Evolutionary conservation across 2,888 invertebrate genomes (phyloP).

Genomic region (Acleris laterana): DNA sequence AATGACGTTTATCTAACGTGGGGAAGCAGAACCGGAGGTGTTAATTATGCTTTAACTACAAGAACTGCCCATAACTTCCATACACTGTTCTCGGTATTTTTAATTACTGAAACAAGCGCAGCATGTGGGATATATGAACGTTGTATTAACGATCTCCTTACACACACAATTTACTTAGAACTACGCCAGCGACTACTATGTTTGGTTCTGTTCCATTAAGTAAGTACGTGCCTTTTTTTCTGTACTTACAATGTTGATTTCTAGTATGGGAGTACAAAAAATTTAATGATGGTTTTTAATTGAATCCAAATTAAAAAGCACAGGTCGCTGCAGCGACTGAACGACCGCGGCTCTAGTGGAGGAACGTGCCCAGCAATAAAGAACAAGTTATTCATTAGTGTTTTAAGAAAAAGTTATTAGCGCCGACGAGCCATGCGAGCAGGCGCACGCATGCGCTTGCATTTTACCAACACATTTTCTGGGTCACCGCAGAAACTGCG

Average conservation of each 20-base stretch:
- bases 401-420: constrained; percentile 80
- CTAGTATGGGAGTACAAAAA: background rate
- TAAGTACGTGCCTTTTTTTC: background rate
- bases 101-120: constrained; percentile 32
- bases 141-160: constrained; percentile 11
- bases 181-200: background rate
- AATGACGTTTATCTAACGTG: constrained; percentile 23
- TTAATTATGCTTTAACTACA: constrained; percentile 21
- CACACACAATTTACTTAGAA: background rate
- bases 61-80: constrained; percentile 30
- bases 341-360: constrained; percentile 54
- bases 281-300: constrained; percentile 1
- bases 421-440: constrained; percentile 65
- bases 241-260: background rate
- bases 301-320: constrained; percentile 66
- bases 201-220: too few species aligned
- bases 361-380: constrained; percentile 80
- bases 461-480: constrained; percentile 68
- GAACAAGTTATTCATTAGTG: constrained; percentile 79
- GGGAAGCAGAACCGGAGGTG: constrained; percentile 22
- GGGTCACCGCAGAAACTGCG: constrained; percentile 48
- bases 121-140: constrained; percentile 11
- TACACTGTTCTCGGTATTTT: constrained; percentile 27
- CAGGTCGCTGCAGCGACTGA: background rate
- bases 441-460: constrained; percentile 71